Percentiles rank a stretch among this genome's conserved stretches.
Evolutionary conservation across 2,888 invertebrate genomes (phyloP).

Genomic region (Creontiades dilutus): DNA sequence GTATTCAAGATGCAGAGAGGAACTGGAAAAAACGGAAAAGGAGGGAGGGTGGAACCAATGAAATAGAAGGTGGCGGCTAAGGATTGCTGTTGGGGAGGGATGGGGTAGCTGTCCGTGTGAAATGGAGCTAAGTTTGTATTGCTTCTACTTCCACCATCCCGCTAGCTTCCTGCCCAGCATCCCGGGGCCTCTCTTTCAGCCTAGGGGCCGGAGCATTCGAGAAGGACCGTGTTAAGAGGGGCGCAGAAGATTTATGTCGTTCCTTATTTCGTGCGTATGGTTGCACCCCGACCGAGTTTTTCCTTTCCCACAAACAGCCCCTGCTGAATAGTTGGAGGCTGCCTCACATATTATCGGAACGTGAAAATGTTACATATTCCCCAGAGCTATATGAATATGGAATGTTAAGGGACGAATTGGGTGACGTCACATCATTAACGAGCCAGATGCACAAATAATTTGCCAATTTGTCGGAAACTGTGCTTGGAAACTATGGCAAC

Average conservation of each 20-base stretch:
- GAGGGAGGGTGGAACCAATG: slow-evolving; percentile 45
- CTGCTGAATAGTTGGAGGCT: too few species aligned
- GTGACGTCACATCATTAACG: too few species aligned
- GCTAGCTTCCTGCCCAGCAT: slow-evolving; percentile 21
- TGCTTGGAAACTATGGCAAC: too few species aligned
- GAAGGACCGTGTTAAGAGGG: slow-evolving; percentile 4
- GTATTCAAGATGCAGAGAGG: slow-evolving; percentile 67
- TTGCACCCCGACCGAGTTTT: neutral
- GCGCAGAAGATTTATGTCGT: slow-evolving; percentile 20
- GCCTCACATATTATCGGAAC: too few species aligned
- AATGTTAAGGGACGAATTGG: too few species aligned
- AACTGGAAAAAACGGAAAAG: slow-evolving; percentile 44
- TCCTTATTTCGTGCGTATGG: slow-evolving; percentile 5
- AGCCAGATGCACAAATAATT: too few species aligned
- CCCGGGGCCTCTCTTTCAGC: neutral
- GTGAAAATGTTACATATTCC: too few species aligned
- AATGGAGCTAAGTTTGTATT: slow-evolving; percentile 61
- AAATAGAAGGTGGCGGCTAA: slow-evolving; percentile 51
- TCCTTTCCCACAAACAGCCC: neutral
- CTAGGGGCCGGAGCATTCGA: neutral
- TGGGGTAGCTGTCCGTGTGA: slow-evolving; percentile 25
- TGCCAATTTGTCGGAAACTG: too few species aligned
- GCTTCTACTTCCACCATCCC: slow-evolving; percentile 24
- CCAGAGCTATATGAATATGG: too few species aligned
- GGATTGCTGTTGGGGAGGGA: slow-evolving; percentile 19